A percentile compares a stretch with the other conserved stretches of the same genome.
These are phyloP conservation scores for Andricus grossulariae DNA, from an alignment of 1,140 invertebrate genomes.

Conservation along the genomic window DNA sequence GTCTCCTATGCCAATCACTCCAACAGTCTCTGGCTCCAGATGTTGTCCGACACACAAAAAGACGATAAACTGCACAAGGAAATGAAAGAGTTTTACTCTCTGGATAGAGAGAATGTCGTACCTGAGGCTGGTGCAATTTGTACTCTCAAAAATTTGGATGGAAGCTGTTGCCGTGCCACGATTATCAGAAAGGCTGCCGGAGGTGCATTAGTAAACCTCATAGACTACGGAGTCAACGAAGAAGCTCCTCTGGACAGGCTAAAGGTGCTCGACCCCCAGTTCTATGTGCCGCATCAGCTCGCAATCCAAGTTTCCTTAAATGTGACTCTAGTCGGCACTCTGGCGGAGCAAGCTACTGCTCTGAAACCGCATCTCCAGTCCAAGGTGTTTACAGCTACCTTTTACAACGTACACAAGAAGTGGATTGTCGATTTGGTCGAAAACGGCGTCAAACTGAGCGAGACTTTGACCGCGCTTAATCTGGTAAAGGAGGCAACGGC, in stretches of 20 bases:
- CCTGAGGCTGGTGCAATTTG: constrained; percentile 76
- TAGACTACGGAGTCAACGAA: constrained; percentile 78
- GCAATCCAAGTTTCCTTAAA: constrained; percentile 74
- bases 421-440: constrained; percentile 65
- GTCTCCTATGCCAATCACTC: constrained; percentile 74
- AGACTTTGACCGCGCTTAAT: constrained; percentile 49
- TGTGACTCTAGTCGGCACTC: constrained; percentile 61
- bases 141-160: constrained; percentile 78
- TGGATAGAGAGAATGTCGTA: constrained; percentile 59
- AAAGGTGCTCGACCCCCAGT: constrained; percentile 74
- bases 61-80: constrained; percentile 74
- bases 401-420: constrained; percentile 61
- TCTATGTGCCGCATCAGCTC: constrained; percentile 76
- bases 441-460: constrained; percentile 62
- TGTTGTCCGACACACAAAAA: constrained; percentile 65
- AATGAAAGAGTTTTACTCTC: constrained; percentile 78
- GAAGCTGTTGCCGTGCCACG: constrained; percentile 76
- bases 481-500: constrained; percentile 18
- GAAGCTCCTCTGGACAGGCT: constrained; percentile 54
- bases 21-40: constrained; percentile 80
- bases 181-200: constrained; percentile 47
- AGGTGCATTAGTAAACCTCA: constrained; percentile 64
- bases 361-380: constrained; percentile 54
- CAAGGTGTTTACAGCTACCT: constrained; percentile 59
- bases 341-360: constrained; percentile 59